These are phyloP conservation scores for Sussaba pulchella DNA, from an alignment of 2,888 invertebrate genomes.

Conservation along the genomic window DNA sequence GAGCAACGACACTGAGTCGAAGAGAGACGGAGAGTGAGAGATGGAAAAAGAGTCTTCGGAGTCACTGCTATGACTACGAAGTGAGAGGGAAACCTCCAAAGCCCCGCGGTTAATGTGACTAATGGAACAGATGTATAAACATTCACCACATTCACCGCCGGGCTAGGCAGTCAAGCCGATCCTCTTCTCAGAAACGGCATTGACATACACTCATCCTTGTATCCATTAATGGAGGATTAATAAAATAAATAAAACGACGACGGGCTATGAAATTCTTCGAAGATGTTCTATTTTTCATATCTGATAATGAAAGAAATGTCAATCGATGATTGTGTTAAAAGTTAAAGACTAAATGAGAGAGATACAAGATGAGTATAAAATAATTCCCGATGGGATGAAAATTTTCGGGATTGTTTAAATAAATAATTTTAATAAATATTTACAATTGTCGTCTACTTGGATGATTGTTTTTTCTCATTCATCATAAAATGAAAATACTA, in stretches of 20 bases:
- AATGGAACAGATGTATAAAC: conserved; percentile 65
- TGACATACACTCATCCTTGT: neutral
- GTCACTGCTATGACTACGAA: neutral
- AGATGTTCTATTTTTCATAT: too few relatives aligned
- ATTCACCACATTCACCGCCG: conserved; percentile 53
- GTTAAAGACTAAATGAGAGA: too few relatives aligned
- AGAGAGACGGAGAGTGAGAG: neutral
- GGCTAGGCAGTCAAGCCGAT: neutral
- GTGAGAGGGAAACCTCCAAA: conserved; percentile 7
- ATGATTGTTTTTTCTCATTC: too few relatives aligned
- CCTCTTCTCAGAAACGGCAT: conserved; percentile 26
- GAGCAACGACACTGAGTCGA: conserved; percentile 8
- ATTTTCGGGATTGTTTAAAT: too few relatives aligned
- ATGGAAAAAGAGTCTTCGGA: neutral
- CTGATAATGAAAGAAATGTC: too few relatives aligned
- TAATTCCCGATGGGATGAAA: too few relatives aligned
- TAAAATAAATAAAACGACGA: neutral
- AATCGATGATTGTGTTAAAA: too few relatives aligned
- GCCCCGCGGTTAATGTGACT: conserved; percentile 45
- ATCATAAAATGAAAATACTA: too few relatives aligned
- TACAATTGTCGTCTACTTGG: too few relatives aligned
- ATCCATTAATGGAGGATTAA: conserved; percentile 1
- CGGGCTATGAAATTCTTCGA: too few relatives aligned
- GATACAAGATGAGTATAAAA: too few relatives aligned
- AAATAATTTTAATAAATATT: too few relatives aligned